Base-by-base conservation (phyloP, 2,888 invertebrate species). In the Sinodicranocentrus sp. region DNA sequence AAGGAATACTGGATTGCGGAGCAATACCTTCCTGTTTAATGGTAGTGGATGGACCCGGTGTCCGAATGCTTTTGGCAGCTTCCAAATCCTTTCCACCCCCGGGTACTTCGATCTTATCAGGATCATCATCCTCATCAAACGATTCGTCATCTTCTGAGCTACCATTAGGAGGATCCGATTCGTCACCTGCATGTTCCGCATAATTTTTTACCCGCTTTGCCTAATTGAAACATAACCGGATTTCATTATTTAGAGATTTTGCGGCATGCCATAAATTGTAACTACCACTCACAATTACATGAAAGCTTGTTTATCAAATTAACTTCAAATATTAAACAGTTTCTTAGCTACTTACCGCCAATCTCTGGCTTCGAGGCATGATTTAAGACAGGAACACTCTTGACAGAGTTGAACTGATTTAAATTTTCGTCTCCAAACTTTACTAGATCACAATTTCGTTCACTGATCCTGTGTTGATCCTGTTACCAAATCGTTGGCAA, bases 21-120 rank as follows among this genome's bases (percentile, higher is more conserved):
- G 94, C 95, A 89, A 95, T 96, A 70, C 92, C 92, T 57, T 89
- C 89, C 19, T 88, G 87, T 10, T 67, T 68, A n/a, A 54, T 25
- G 15, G 52, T 13, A 2, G 54, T 33, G 26, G 63, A 63, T 19
- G 63, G 33, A 44, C 73, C 75, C 10, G 78, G 85, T 68, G 79
- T 86, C 23, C 71, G 82, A 17, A 89, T 86, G 13, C 87, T 84
- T 10, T 87, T 89, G 0, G 95, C 95, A n/a, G 96, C 94, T 2
- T 95, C 95, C 90, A 97, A 91, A 89, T 96, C 95, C 90, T 95
- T 96, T 17, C 96, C 96, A 15, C 96, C 96, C 95, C 96, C 96
- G 90, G 96, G 96, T 59, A 97, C 96, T 93, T 96, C 95, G 91
- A 96, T 94, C 91, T 95, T 96, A 91, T 97, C 97, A 79, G 97